Evolutionary conservation across 2,888 invertebrate species (phyloP).

Genomic region (Pseudeuparius sepicola): DNA sequence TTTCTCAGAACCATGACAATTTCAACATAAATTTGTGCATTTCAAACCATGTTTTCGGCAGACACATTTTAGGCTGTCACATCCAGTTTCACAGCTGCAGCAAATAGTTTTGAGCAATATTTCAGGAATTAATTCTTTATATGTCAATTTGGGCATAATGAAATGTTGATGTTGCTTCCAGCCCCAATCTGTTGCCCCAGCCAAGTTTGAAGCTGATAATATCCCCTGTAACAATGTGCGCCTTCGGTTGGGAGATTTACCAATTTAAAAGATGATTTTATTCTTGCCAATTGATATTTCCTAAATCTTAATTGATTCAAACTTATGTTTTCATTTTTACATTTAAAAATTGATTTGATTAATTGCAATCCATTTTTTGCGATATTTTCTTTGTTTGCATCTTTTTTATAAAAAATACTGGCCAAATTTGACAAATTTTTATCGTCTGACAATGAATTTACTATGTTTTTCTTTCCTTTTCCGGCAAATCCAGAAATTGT

Average conservation of each 20-base stretch:
- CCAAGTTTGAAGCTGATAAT: conserved; percentile 24
- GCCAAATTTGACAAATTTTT: conserved; percentile 14
- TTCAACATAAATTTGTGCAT: conserved; percentile 21
- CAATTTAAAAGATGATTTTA: conserved; percentile 19
- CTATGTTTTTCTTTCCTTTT: conserved; percentile 9
- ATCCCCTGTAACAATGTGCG: conserved; percentile 22
- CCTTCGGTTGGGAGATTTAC: conserved; percentile 22
- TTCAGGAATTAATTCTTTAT: too few relatives aligned
- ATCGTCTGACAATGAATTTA: conserved; percentile 16
- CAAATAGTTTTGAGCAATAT: too few relatives aligned
- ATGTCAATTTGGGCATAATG: conserved; percentile 17
- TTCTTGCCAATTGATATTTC: conserved; percentile 10
- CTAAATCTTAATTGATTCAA: conserved; percentile 5
- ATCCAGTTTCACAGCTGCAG: too few relatives aligned
- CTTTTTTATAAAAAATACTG: conserved; percentile 13
- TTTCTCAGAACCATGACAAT: conserved; percentile 21
- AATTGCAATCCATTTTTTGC: conserved; percentile 17
- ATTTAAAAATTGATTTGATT: conserved; percentile 10
- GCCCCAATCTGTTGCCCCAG: conserved; percentile 18
- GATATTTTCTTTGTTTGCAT: conserved; percentile 6
- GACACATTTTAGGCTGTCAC: too few relatives aligned
- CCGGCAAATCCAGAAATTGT: conserved; percentile 14
- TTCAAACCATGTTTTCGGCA: too few relatives aligned
- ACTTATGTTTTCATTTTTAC: conserved; percentile 9
- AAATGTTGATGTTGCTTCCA: conserved; percentile 16